Evolutionary conservation across 1,140 invertebrate genomes (phyloP).

Genomic region (Adelges cooleyi): DNA sequence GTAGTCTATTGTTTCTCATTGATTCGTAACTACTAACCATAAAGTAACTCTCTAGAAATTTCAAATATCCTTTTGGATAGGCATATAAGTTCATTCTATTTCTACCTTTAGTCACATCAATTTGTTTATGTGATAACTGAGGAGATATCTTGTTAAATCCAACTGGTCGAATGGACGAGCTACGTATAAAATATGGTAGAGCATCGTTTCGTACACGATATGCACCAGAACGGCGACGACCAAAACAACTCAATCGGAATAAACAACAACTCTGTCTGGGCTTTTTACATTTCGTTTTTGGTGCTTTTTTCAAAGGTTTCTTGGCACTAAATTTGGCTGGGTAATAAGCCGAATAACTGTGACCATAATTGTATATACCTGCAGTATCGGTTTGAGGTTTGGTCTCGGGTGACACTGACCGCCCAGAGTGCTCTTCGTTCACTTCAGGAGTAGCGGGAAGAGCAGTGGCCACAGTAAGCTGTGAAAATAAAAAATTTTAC

Average conservation of each 20-base stretch:
- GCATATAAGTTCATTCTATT: conserved; percentile 20
- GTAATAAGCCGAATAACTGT: conserved; percentile 19
- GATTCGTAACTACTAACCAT: background rate
- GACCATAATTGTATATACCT: conserved; percentile 26
- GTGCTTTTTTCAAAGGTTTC: background rate
- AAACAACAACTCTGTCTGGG: background rate
- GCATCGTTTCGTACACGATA: conserved; percentile 13
- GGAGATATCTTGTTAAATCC: conserved; percentile 18
- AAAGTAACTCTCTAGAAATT: conserved; percentile 13
- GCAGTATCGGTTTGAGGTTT: conserved; percentile 12
- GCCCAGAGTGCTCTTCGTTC: conserved; percentile 48
- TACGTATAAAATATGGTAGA: conserved; percentile 9
- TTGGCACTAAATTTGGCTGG: background rate
- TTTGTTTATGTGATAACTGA: background rate
- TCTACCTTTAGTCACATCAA: conserved; percentile 22
- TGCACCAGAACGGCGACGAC: background rate
- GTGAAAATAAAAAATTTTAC: conserved; percentile 21
- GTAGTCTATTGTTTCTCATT: background rate
- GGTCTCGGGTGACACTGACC: conserved; percentile 18
- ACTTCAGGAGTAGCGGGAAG: conserved; percentile 58
- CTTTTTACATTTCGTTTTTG: background rate
- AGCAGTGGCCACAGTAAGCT: conserved; percentile 41
- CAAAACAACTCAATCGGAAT: background rate
- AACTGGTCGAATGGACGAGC: conserved; percentile 3
- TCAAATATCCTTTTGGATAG: conserved; percentile 6